Evolutionary conservation across 2,888 invertebrate species (phyloP).

Genomic region (Pheosia tremula): DNA sequence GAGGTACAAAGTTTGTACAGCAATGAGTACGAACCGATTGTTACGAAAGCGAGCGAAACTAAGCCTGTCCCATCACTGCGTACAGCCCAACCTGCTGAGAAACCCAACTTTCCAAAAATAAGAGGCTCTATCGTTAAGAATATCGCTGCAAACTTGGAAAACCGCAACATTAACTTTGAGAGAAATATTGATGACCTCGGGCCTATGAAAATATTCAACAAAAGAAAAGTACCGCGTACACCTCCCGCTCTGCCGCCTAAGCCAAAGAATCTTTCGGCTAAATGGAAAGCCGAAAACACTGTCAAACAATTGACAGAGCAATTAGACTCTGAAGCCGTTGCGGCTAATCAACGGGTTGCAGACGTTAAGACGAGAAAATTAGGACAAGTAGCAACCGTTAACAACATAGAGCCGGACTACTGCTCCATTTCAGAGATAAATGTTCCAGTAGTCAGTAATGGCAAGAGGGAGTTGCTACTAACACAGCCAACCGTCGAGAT

Average conservation of each 20-base stretch:
- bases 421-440: conserved; percentile 91
- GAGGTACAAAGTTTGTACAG: conserved; percentile 88
- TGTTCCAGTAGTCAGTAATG: conserved; percentile 86
- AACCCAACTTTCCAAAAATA: conserved; percentile 68
- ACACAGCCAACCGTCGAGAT: conserved; percentile 82
- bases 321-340: conserved; percentile 84
- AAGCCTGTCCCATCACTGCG: conserved; percentile 66
- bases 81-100: conserved; percentile 55
- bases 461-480: conserved; percentile 80
- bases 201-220: conserved; percentile 79
- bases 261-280: conserved; percentile 89
- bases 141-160: conserved; percentile 78
- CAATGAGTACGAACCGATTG: conserved; percentile 90
- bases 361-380: conserved; percentile 82
- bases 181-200: conserved; percentile 70
- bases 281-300: conserved; percentile 85
- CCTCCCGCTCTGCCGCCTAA: conserved; percentile 92
- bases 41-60: conserved; percentile 75
- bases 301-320: conserved; percentile 71
- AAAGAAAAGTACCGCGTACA: conserved; percentile 85
- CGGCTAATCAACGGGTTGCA: conserved; percentile 84
- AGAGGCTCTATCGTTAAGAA: conserved; percentile 81
- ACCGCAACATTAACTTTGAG: conserved; percentile 77
- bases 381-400: conserved; percentile 79
- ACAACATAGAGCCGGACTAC: conserved; percentile 87